A percentile compares a stretch with the other conserved stretches of the same genome.
phyloP scores from a whole-genome alignment of 2,888 invertebrate species.

The Tetramorium bicarinatum region DNA sequence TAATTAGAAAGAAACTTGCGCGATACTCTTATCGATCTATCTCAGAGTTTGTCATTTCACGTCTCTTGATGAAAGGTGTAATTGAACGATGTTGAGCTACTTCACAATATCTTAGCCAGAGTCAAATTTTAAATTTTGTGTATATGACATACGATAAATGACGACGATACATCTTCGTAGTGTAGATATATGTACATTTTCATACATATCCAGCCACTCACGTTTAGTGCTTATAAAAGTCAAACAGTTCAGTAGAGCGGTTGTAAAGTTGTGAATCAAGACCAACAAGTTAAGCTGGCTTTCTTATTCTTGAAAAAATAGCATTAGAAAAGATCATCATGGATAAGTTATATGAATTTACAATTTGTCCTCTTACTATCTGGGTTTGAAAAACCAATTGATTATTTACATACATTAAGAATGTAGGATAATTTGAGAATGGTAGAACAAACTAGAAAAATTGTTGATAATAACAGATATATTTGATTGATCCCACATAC shows the following conservation, averaged over 20 bases:
- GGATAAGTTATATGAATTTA: constrained; percentile 62
- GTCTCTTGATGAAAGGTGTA: constrained; percentile 5
- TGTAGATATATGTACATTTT: not conserved
- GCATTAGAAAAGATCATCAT: constrained; percentile 29
- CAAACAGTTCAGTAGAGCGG: constrained; percentile 43
- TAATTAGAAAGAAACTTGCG: constrained; percentile 72
- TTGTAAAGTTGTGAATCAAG: constrained; percentile 55
- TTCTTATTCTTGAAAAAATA: constrained; percentile 48
- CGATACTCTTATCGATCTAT: constrained; percentile 59
- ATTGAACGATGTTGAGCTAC: not conserved
- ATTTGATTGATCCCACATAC: no score
- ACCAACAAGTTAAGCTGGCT: constrained; percentile 15
- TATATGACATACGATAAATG: constrained; percentile 44
- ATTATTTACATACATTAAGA: not conserved
- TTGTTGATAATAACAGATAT: no score
- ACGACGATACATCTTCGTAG: constrained; percentile 45
- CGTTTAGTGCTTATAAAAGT: constrained; percentile 68
- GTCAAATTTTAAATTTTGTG: constrained; percentile 23
- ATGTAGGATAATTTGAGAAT: no score
- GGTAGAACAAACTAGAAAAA: no score
- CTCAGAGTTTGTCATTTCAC: constrained; percentile 23
- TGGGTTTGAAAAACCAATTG: not conserved
- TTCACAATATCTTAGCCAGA: not conserved
- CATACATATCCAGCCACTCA: constrained; percentile 54
- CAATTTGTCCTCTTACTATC: constrained; percentile 49